Evolutionary conservation across 2,113 vertebrate species (phyloP), one percentile per base, ranked within the genome.

Genomic region (Micronycteris hirsuta): DNA sequence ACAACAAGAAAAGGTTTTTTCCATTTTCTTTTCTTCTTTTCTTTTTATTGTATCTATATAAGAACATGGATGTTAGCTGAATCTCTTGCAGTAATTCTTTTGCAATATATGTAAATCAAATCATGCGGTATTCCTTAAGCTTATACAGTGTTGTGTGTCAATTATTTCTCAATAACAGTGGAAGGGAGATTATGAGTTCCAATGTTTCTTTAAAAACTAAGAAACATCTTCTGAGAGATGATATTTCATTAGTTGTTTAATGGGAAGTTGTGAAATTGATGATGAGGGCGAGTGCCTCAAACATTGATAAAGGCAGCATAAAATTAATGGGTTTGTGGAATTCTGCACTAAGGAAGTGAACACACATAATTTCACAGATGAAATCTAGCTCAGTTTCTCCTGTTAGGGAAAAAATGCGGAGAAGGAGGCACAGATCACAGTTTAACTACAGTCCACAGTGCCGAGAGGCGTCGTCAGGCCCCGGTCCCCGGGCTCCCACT

Each of bases 291-390:
- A 47, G 14, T n/a, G 3, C 56, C 31, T 10, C 52, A 15, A 94
- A 89, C 8, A 49, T 6, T 36, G 15, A 36, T 2, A 63, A 68
- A 52, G 10, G 17, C 16, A 83, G 28, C 47, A 56, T 68, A 70
- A 89, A 84, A 70, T 33, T 22, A 31, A 20, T 56, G 61, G 45
- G 41, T 36, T 93, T 84, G 7, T 22, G 63, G n/a, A 76, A 71
- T 67, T 74, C 33, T 92, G 74, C 74, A 63, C 5, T 31, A 89
- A 84, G 45, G 36, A 76, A 41, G 19, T 74, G 49, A 91, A 36
- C 36, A 84, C 24, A 52, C 26, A 36, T 33, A 41, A 49, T 89
- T 86, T 78, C 58, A 28, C 1, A 36, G 15, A 61, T 52, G 24
- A 85, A 70, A 91, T 41, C 4, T 41, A 84, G 28, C 24, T 88